phyloP scores from a whole-genome alignment of 1,140 invertebrate genomes.

The Phortica variegata region DNA sequence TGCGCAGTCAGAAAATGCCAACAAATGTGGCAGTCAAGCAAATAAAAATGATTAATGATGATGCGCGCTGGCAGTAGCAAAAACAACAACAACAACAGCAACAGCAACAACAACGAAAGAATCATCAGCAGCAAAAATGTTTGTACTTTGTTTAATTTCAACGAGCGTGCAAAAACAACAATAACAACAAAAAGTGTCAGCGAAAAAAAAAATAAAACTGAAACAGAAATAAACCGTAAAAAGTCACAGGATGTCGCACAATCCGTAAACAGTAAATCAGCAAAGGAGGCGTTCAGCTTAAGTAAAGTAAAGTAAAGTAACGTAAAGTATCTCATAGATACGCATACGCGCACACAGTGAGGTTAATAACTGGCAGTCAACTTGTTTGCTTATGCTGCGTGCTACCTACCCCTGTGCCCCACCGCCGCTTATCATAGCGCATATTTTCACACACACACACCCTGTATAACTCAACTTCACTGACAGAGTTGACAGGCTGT shows the following conservation, averaged over 20 bases:
- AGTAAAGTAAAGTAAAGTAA: no score
- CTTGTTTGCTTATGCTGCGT: no score
- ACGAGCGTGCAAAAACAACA: background rate
- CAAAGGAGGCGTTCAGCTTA: conserved; percentile 6
- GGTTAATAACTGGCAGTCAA: conserved; percentile 53
- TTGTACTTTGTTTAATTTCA: conserved; percentile 31
- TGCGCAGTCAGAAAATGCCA: conserved; percentile 45
- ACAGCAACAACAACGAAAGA: no score
- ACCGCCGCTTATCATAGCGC: no score
- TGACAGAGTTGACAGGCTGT: conserved; percentile 26
- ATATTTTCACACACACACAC: no score
- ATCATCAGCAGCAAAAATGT: conserved; percentile 17
- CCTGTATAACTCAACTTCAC: conserved; percentile 29
- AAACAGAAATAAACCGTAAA: no score
- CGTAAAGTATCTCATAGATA: conserved; percentile 16
- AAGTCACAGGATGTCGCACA: background rate
- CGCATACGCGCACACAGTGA: conserved; percentile 2
- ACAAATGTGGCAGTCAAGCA: conserved; percentile 52
- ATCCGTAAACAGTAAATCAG: conserved; percentile 32
- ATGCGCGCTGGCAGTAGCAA: conserved; percentile 41
- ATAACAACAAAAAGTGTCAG: no score
- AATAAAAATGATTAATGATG: conserved; percentile 57
- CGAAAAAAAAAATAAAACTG: no score
- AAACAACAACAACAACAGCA: no score
- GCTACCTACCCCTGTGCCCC: no score